Evolutionary conservation across 2,113 vertebrate genomes (phyloP), one percentile per base, ranked within the genome.

Genomic region (Bos javanicus): DNA sequence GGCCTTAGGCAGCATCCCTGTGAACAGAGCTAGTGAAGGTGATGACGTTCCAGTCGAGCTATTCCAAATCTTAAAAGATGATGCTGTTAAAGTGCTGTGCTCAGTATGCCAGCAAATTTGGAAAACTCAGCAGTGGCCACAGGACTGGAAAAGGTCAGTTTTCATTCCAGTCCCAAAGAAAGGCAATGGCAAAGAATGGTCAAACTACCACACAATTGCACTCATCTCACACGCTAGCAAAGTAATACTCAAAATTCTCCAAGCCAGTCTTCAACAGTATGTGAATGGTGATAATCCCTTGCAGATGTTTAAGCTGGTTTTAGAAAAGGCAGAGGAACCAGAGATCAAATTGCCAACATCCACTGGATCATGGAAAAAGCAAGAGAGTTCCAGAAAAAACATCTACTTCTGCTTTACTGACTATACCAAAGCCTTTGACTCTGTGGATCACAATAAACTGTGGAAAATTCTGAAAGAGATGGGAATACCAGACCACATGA

Each of bases 251-350:
- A 71, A 71, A 36, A 71, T 36, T 36, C 17, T 11, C 17, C 64
- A 36, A 71, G n/a, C 9, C 64, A 21, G 16, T 6, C n/a, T 71
- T 71, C 64, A 71, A 21, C 9, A 71, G n/a, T 21, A 36, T 36
- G 64, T 21, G 9, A 71, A 10, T 0, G 0, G 2, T 71, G 64
- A 36, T 46, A 46, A 46, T 46, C 43, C 4, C n/a, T 36, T 21
- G 17, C 17, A 71, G n/a, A 21, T 11, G 17, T 36, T 71, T n/a
- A 36, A 36, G n/a, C 64, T 71, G n/a, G 10, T 71, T 21, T 71
- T 71, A 71, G 64, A 36, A 71, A 71, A 71, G 64, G 5, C 9
- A 36, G n/a, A 71, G 19, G n/a, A 71, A 36, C 9, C 2, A 71
- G 64, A 71, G 19, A 21, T 71, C 64, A 71, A 71, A 36, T 21